Evolutionary conservation across 1,140 invertebrate genomes (phyloP).

Genomic region (Apis florea): DNA sequence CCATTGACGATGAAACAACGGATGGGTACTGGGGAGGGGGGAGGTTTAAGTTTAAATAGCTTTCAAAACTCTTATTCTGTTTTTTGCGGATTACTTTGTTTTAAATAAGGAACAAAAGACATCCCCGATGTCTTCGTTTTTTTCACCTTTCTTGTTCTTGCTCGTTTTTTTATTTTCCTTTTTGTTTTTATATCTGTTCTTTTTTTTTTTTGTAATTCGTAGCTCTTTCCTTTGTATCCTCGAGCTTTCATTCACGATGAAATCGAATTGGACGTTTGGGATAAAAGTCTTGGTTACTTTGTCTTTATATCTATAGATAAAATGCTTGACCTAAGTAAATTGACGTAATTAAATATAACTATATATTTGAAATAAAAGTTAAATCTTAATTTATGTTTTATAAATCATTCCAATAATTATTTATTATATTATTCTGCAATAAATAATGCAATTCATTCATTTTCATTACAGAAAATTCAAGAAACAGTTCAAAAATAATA

Average conservation of each 20-base stretch:
- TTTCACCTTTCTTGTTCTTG: background rate
- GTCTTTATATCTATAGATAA: too few relatives aligned
- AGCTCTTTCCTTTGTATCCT: background rate
- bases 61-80: slow-evolving; percentile 30
- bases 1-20: slow-evolving; percentile 25
- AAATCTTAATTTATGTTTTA: too few relatives aligned
- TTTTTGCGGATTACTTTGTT: slow-evolving; percentile 26
- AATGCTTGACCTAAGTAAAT: too few relatives aligned
- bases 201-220: background rate
- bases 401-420: too few relatives aligned
- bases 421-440: too few relatives aligned
- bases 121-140: background rate
- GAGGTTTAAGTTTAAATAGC: slow-evolving; percentile 45
- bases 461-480: too few relatives aligned
- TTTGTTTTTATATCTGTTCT: too few relatives aligned
- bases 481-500: too few relatives aligned
- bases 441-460: too few relatives aligned
- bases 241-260: background rate
- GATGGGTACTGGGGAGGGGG: background rate
- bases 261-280: background rate
- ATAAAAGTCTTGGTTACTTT: too few relatives aligned
- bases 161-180: background rate
- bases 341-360: too few relatives aligned
- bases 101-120: slow-evolving; percentile 27
- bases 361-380: too few relatives aligned